Evolutionary conservation across 2,113 vertebrate genomes (phyloP).

Genomic region (Aythya baeri): DNA sequence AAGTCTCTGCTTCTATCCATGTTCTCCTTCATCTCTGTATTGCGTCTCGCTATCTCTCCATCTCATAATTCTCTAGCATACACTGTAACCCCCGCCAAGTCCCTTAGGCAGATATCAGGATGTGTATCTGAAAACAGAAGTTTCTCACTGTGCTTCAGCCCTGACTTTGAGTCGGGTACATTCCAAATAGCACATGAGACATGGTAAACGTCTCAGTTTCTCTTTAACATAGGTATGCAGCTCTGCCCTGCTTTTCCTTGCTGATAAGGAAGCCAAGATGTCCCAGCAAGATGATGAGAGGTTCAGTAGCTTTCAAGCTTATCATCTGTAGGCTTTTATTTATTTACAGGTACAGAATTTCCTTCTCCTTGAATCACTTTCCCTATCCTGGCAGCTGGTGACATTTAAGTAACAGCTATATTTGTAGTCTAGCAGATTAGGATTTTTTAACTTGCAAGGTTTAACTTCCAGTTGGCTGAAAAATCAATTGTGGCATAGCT

Average conservation of each 20-base stretch:
- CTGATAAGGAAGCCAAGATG: neutral
- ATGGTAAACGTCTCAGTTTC: neutral
- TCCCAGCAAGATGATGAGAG: neutral
- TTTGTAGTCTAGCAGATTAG: neutral
- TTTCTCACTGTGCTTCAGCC: neutral
- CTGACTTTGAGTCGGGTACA: neutral
- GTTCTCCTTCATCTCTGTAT: neutral
- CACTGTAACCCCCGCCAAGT: neutral
- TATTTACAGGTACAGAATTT: conserved; percentile 6
- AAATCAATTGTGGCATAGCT: neutral
- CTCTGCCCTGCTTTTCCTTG: neutral
- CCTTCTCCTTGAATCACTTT: neutral
- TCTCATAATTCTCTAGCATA: neutral
- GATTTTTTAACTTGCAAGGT: neutral
- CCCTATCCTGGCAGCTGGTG: neutral
- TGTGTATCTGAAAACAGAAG: neutral
- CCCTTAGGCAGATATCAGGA: neutral
- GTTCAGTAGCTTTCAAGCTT: neutral
- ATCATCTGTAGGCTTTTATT: neutral
- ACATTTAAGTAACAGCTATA: neutral
- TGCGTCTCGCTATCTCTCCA: neutral
- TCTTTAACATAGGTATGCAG: neutral
- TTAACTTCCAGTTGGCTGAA: neutral
- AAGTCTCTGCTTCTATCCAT: neutral
- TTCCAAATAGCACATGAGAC: neutral